Base-by-base conservation (phyloP, 2,113 vertebrate genomes). In the Gymnorhina tibicen region DNA sequence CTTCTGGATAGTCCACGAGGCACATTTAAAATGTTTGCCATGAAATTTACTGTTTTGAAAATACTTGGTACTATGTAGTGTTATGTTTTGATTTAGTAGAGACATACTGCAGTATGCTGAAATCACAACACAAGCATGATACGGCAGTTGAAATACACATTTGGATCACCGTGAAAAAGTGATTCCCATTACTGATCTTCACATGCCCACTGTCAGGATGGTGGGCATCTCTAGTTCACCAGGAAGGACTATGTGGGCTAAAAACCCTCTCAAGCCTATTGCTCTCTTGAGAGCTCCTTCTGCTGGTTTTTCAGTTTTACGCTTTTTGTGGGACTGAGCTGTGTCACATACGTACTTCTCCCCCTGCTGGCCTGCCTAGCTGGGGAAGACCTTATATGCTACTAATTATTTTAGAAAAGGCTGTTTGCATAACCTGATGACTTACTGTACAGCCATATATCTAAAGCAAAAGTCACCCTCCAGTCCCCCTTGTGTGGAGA, bases 341-440 rank as follows among this genome's bases (percentile, higher is more conserved):
- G 0, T 47, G 26, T 41, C 9, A 13, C 22, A 1, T 28, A 7
- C 0, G 1, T 35, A 37, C n/a, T 16, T 66, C 19, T 52, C 28
- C 14, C 20, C 6, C 6, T 5, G 3, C n/a, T 37, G 59, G 23
- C 44, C 50, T 81, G 64, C 14, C 50, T 64, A 73, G 27, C 55
- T 74, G 18, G 3, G 30, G 44, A 46, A 76, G 32, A 22, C 15
- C 3, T 68, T 55, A 13, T 5, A 5, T 41, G 46, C 47, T 44
- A 21, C 32, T 62, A 50, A 41, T 73, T 50, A 22, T 60, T 46
- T 55, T 30, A 20, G 35, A 59, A 47, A 46, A 80, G 39, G 35
- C 53, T 86, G 39, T 68, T 86, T 50, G 55, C 20, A 14, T 52
- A 63, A n/a, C 33, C 33, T 50, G 17, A 10, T 79, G 39, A 23